Base-by-base conservation (phyloP, 2,797 vertebrate genomes). In the Malacoctenus gilli region DNA sequence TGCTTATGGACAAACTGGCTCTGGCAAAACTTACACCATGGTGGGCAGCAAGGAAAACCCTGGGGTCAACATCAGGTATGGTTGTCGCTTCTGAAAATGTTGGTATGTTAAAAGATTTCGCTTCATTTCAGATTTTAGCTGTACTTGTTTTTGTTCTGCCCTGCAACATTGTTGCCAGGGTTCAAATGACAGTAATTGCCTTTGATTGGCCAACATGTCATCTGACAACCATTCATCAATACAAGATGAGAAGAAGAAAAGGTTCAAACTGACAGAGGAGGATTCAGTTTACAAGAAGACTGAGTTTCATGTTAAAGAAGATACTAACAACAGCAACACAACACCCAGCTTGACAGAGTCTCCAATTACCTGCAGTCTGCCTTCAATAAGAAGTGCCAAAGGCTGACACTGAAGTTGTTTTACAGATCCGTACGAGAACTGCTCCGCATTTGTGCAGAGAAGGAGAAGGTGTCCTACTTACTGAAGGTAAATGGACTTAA, bases 1-100 rank as follows among this genome's bases (percentile, higher is more conserved):
- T 60, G 85, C 88, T 2, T 91, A 90, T 16, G 82, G 85, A 9
- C 90, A 91, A 30, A 90, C 90, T 0, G 85, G 89, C 15, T 90
- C 90, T 4, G 87, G 90, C 28, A 91, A 90, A 65, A 90, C 86
- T 0, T 89, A 80, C 82, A 91, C 89, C 10, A 90, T 91, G 86
- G 89, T 88, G 86, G 89, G 88, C 11, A 73, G 15, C 42, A 87
- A 77, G 25, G 75, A 85, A 4, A 68, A 85, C 18, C 89, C 88
- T 0, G 89, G 89, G 8, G 85, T 91, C 19, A 89, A 87, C 66
- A 85, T 89, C 58, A 81, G 88, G 90, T 90, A 42, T 34, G 25
- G 6, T 9, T n/a, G n/a, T n/a, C n/a, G n/a, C n/a, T n/a, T n/a
- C n/a, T n/a, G n/a, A n/a, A 16, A 56, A 8, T 13, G 11, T n/a